Evolutionary conservation across 2,888 invertebrate species (phyloP).

Genomic region (Endomychus coccineus): DNA sequence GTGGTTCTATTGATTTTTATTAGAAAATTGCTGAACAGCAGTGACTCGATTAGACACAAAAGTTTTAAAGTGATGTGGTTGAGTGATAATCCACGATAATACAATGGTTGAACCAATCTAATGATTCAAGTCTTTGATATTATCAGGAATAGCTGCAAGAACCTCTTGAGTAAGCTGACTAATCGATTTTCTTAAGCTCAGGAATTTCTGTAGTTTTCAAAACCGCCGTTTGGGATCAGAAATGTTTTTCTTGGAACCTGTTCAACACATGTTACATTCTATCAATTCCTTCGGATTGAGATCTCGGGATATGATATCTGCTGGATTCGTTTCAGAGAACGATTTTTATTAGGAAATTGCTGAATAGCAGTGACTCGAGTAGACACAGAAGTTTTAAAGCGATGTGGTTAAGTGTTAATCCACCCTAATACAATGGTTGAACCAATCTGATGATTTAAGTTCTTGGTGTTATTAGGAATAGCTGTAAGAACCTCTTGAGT

Average conservation of each 20-base stretch:
- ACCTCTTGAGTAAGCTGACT: conserved; percentile 1
- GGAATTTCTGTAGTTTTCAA: too few species aligned
- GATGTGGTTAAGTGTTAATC: conserved; percentile 4
- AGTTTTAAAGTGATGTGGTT: conserved; percentile 2
- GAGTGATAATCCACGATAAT: conserved; percentile 2
- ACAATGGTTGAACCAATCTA: neutral
- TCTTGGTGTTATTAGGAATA: conserved; percentile 1
- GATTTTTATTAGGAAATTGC: conserved; percentile 1
- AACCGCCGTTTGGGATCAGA: too few species aligned
- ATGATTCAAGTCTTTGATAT: neutral
- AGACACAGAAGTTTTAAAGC: conserved; percentile 1
- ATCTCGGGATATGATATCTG: conserved; percentile 3
- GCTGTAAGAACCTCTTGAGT: conserved; percentile 4
- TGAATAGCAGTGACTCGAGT: neutral
- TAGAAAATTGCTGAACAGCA: conserved; percentile 3
- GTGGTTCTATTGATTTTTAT: too few species aligned
- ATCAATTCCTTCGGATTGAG: conserved; percentile 1
- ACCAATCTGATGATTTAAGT: neutral
- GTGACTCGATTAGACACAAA: neutral
- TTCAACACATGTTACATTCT: neutral
- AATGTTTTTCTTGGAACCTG: too few species aligned
- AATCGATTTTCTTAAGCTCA: too few species aligned
- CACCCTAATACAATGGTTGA: conserved; percentile 1
- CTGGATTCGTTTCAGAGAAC: conserved; percentile 4
- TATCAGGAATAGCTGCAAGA: conserved; percentile 2